Evolutionary conservation across 2,797 vertebrate genomes (phyloP), one percentile per base, ranked within the genome.

Genomic region (Periophthalmus magnuspinnatus): DNA sequence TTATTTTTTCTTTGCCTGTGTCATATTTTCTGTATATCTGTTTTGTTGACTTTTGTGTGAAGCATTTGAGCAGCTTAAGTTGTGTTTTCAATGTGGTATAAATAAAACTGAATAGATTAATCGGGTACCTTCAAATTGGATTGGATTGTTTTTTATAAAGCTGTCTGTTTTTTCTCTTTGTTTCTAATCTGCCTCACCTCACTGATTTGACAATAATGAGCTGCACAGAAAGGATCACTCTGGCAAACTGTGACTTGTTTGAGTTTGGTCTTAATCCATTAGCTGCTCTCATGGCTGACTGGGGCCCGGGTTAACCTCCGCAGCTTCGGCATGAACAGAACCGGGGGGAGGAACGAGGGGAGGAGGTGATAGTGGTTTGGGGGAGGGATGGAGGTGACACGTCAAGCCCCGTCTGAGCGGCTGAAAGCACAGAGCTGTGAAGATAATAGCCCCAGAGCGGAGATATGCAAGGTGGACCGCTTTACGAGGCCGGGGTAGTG

Each of bases 381-480:
- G 59, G 19, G 60, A n/a, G 59, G 17, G 60, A n/a, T 16, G 7
- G 68, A 75, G 71, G 75, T 69, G 83, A 78, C 55, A 62, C 63
- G 79, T 80, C 73, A 77, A 67, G 77, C 76, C 63, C 75, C 75
- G 33, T 80, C 68, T 79, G 85, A 72, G 81, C 68, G 78, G 81
- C 79, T 76, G 81, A 82, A 75, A 63, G 84, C 89, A 90, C 32
- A 74, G 86, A 87, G 85, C 87, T 91, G 89, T 90, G 90, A 91
- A 92, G 89, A 92, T 93, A 93, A 93, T 92, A 84, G 84, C 82
- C 89, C 91, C 88, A 79, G 54, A 78, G 78, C 87, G 88, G 71
- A 91, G 85, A 91, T 89, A 90, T 89, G 84, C 86, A 90, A 84
- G 79, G 86, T 82, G 82, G 81, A 81, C 81, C 78, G 76, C 77